Percentiles rank a stretch among this genome's conserved stretches.
These are phyloP conservation scores for Pterocles gutturalis DNA, from an alignment of 2,113 vertebrate species.

Conservation along the genomic window DNA sequence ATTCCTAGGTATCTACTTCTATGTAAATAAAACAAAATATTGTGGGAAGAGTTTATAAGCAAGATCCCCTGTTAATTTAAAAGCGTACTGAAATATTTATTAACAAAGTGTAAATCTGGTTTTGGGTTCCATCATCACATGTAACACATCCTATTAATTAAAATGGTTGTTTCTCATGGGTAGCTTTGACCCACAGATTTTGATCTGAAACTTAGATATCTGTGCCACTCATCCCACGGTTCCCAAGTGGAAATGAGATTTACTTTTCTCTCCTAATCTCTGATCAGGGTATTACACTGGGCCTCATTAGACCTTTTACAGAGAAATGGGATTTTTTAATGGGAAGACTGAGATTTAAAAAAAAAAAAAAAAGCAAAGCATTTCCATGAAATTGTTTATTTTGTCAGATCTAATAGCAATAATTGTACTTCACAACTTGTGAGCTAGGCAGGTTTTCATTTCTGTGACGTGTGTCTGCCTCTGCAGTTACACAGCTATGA, in stretches of 20 bases:
- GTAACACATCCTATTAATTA: neutral
- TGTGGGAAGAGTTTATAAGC: neutral
- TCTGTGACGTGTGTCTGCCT: neutral
- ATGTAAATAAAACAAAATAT: neutral
- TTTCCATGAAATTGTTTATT: neutral
- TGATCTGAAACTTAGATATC: neutral
- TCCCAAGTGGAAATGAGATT: neutral
- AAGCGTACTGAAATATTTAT: neutral
- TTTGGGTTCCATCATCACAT: neutral
- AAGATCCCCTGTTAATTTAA: neutral
- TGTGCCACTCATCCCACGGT: neutral
- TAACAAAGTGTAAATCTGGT: neutral
- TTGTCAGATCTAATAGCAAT: neutral
- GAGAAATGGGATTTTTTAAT: neutral
- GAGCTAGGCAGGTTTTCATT: neutral
- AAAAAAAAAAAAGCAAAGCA: neutral
- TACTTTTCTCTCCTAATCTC: neutral
- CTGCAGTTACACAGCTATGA: neutral
- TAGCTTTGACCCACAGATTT: neutral
- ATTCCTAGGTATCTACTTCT: neutral
- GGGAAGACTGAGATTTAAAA: neutral
- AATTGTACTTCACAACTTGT: neutral
- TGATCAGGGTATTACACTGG: neutral
- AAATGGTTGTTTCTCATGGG: neutral
- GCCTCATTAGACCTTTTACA: neutral